A percentile compares a stretch with the other conserved stretches of the same genome.
These are phyloP conservation scores for Rhagonycha lutea DNA, from an alignment of 2,888 invertebrate genomes.

Conservation along the genomic window DNA sequence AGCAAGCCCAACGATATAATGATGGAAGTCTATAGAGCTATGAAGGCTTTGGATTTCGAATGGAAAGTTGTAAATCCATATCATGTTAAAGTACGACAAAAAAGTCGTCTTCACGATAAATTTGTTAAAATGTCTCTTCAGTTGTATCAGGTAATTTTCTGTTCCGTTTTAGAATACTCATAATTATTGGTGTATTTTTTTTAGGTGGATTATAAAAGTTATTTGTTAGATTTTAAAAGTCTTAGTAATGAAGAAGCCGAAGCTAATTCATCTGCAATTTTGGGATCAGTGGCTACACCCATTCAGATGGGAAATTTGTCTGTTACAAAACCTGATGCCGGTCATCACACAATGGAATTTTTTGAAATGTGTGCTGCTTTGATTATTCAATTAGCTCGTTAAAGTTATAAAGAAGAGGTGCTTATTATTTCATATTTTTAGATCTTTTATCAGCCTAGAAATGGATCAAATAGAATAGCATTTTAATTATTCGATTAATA, in stretches of 20 bases:
- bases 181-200: conserved; percentile 24
- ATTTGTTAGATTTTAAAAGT: conserved; percentile 96
- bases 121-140: conserved; percentile 98
- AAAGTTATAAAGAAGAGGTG: conserved; percentile 39
- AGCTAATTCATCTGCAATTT: conserved; percentile 44
- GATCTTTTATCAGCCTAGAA: neutral
- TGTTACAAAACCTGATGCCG: conserved; percentile 46
- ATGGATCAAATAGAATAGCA: neutral
- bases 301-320: conserved; percentile 40
- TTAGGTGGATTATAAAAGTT: conserved; percentile 93
- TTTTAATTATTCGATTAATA: neutral
- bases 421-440: neutral
- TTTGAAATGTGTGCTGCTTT: conserved; percentile 99
- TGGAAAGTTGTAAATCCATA: conserved; percentile 99
- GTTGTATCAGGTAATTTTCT: conserved; percentile 75
- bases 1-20: conserved; percentile 99
- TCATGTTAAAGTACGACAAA: conserved; percentile 93
- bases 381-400: conserved; percentile 96
- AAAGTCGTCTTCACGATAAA: conserved; percentile 77
- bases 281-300: conserved; percentile 49
- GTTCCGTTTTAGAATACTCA: neutral
- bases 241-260: conserved; percentile 72
- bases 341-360: conserved; percentile 99
- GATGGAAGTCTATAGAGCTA: conserved; percentile 98
- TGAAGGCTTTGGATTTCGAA: conserved; percentile 97